Evolutionary conservation across 1,140 invertebrate species (phyloP), one percentile per base, ranked within the genome.

Genomic region (Apis dorsata): DNA sequence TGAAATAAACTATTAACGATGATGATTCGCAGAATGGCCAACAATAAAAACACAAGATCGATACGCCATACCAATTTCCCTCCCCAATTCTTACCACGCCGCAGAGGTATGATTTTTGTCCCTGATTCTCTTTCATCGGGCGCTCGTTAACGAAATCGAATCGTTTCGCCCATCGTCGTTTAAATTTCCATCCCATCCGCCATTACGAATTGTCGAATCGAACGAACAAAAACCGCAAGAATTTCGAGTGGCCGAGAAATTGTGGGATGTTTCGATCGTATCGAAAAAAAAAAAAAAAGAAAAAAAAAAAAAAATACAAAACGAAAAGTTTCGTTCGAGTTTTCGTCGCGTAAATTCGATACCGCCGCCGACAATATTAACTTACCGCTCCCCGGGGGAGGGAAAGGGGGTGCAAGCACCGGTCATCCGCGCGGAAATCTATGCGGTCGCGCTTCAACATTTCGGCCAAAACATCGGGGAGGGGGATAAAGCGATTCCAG

Each of bases 381-480:
- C 79, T 66, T 81, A 66, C 15, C 44, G 34, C 49, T 74, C 79
- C 60, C 57, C 13, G 0, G 10, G 13, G 70, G 21, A 2, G 34
- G 34, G 34, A 34, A 17, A 4, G 5, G 5, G 28, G 59, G 19
- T 28, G 17, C 7, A 19, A 59, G 34, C 2, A 7, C 51, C 34
- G 49, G 24, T 4, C 19, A 24, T 12, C 28, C 28, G 21, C 51
- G 60, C 34, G 60, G 71, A 74, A 81, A 74, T 74, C 79, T 81
- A 57, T 65, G 51, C 74, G 74, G 60, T 65, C 34, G 60, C 51
- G 57, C 79, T 81, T 74, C 73, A 81, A 73, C 79, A 65, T 81
- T 81, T 28, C 71, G 79, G 60, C 71, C 28, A 24, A 44, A 44
- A 44, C 34, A 44, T 7, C 34, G 34, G 34, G 34, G 34, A 3